phyloP scores from a whole-genome alignment of 2,888 invertebrate genomes.

The Flabesymbios commensalis region DNA sequence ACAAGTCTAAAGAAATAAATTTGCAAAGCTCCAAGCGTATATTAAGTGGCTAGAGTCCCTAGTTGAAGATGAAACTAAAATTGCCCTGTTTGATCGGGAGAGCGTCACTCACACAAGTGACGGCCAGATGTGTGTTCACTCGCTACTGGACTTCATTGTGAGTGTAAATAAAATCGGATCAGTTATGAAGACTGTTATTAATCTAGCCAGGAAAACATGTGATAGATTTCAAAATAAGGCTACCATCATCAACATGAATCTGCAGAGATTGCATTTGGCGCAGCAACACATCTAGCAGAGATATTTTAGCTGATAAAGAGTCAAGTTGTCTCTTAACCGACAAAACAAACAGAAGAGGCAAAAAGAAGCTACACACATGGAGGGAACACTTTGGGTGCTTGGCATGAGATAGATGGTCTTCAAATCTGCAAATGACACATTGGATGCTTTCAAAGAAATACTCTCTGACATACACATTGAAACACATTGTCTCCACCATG shows the following conservation, averaged over 20 bases:
- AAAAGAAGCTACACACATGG: conserved; percentile 29
- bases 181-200: neutral
- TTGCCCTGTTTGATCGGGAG: too few relatives aligned
- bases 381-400: conserved; percentile 23
- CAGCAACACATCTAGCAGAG: conserved; percentile 29
- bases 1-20: too few relatives aligned
- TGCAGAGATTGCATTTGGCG: conserved; percentile 23
- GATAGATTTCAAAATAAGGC: conserved; percentile 19
- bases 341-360: conserved; percentile 26
- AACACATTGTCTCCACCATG: conserved; percentile 19
- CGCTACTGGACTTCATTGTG: too few relatives aligned
- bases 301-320: conserved; percentile 18
- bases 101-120: too few relatives aligned
- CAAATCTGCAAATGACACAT: conserved; percentile 23
- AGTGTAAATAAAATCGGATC: neutral
- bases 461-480: conserved; percentile 12
- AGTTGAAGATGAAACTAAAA: too few relatives aligned
- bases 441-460: conserved; percentile 19
- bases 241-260: conserved; percentile 28
- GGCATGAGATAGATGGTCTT: conserved; percentile 29
- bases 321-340: conserved; percentile 28
- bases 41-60: too few relatives aligned
- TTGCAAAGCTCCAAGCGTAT: too few relatives aligned
- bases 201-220: neutral
- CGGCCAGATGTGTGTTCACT: too few relatives aligned